Evolutionary conservation across 2,797 vertebrate genomes (phyloP), one percentile per base, ranked within the genome.

Genomic region (Podarcis siculus): DNA sequence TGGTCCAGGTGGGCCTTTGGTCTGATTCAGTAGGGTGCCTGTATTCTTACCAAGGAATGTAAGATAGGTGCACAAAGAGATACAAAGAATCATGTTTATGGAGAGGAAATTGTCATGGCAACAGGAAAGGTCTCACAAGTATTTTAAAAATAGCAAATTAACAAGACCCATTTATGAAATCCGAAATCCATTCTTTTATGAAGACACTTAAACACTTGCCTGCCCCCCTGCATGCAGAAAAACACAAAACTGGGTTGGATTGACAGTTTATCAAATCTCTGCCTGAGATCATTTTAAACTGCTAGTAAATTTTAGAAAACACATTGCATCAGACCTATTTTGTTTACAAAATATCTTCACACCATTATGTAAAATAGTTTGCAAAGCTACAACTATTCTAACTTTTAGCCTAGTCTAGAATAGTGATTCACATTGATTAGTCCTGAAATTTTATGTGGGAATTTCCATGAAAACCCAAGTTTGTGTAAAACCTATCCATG

Each of bases 101-200:
- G 95, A 97, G 96, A 95, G 96, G 72, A 87, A 91, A 96, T 96
- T 79, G 83, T 95, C 95, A 97, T 97, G 92, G 96, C 95, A 97
- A 97, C 96, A 87, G 92, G 92, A 96, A 94, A 94, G 95, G 95
- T 95, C 95, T 97, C 95, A 92, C 95, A 96, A 96, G 95, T 95
- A 94, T 96, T 95, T 96, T 95, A 93, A 96, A 97, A 97, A 96
- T 95, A 97, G 95, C 90, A 93, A 97, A 96, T 96, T 96, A 96
- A 95, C 95, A 96, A 96, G 96, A 94, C 83, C 67, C 90, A 94
- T 95, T 94, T 96, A 94, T 89, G 90, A 95, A 96, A 91, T 89
- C 84, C 82, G 87, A 96, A 94, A 93, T 93, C 91, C 91, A 93
- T 95, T 96, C 25, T 92, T 95, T 93, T 42, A 89, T 89, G 91